These are phyloP conservation scores for Chouioia cunea DNA, from an alignment of 2,888 invertebrate genomes.

Conservation along the genomic window DNA sequence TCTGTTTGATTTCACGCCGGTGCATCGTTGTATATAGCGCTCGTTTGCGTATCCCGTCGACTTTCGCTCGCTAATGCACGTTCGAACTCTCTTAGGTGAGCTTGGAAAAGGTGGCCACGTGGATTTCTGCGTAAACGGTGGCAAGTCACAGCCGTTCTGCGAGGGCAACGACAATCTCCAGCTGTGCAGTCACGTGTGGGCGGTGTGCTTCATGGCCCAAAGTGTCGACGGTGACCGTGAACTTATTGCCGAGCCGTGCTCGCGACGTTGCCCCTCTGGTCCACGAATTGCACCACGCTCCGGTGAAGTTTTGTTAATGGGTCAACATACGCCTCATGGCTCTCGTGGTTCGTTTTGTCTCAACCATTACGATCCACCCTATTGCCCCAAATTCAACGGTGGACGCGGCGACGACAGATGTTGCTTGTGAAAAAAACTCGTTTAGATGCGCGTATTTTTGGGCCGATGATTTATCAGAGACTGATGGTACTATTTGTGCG, in stretches of 20 bases:
- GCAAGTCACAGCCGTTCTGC: conserved; percentile 81
- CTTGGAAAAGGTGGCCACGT: conserved; percentile 80
- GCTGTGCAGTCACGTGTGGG: conserved; percentile 85
- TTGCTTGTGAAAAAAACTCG: conserved; percentile 69
- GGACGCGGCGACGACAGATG: conserved; percentile 77
- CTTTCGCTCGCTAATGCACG: not conserved
- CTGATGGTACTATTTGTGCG: too few relatives aligned
- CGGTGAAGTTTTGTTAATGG: conserved; percentile 75
- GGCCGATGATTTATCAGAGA: not conserved
- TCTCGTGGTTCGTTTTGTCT: conserved; percentile 80
- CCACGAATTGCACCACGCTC: conserved; percentile 71
- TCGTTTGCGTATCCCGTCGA: too few relatives aligned
- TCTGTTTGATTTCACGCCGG: too few relatives aligned
- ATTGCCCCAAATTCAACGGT: conserved; percentile 73
- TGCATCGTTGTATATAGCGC: too few relatives aligned
- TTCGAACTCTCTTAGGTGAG: conserved; percentile 66
- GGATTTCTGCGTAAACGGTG: conserved; percentile 85
- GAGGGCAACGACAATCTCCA: conserved; percentile 79
- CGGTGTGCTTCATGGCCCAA: conserved; percentile 84
- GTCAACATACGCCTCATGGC: conserved; percentile 80
- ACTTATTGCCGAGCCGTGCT: conserved; percentile 78
- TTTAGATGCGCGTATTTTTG: not conserved
- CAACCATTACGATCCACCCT: conserved; percentile 76
- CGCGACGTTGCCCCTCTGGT: conserved; percentile 79
- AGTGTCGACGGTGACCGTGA: conserved; percentile 73